A percentile compares a stretch with the other conserved stretches of the same genome.
phyloP scores from a whole-genome alignment of 2,113 vertebrate species.

The Rattus rattus region DNA sequence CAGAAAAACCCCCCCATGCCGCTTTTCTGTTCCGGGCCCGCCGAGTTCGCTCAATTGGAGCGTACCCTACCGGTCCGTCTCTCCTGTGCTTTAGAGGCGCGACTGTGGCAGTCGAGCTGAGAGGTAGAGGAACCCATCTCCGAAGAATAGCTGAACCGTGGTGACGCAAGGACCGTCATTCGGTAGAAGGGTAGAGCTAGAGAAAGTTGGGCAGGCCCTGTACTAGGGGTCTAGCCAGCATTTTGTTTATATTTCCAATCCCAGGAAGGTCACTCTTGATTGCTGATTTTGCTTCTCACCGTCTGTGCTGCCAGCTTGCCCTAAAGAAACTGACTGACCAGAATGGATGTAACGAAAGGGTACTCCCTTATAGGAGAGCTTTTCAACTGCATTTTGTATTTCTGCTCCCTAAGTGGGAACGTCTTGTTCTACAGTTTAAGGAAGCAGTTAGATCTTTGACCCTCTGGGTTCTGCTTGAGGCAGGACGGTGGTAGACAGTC shows the following conservation, averaged over 20 bases:
- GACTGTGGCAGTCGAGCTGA: neutral
- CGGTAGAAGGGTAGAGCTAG: neutral
- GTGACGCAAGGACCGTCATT: rapidly evolving
- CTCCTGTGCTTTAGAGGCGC: rapidly evolving
- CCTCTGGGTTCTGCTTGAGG: neutral
- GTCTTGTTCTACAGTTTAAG: neutral
- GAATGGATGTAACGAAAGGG: neutral
- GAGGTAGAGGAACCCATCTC: neutral
- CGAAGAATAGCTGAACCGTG: neutral
- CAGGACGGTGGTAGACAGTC: neutral
- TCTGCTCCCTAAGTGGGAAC: neutral
- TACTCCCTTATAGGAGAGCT: neutral
- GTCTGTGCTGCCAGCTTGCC: neutral
- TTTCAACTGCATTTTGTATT: neutral
- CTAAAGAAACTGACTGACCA: neutral
- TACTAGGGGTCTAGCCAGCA: neutral
- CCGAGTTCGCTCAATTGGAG: neutral
- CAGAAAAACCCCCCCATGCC: too few species aligned
- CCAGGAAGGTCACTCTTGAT: neutral
- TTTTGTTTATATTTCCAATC: neutral
- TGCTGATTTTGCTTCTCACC: neutral
- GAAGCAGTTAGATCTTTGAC: neutral
- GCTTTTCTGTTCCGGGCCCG: neutral
- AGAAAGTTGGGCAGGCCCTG: slow-evolving; percentile 23
- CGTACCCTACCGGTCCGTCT: neutral